phyloP scores from a whole-genome alignment of 35 echinoderm and acorn worm species.

The Lytechinus pictus region DNA sequence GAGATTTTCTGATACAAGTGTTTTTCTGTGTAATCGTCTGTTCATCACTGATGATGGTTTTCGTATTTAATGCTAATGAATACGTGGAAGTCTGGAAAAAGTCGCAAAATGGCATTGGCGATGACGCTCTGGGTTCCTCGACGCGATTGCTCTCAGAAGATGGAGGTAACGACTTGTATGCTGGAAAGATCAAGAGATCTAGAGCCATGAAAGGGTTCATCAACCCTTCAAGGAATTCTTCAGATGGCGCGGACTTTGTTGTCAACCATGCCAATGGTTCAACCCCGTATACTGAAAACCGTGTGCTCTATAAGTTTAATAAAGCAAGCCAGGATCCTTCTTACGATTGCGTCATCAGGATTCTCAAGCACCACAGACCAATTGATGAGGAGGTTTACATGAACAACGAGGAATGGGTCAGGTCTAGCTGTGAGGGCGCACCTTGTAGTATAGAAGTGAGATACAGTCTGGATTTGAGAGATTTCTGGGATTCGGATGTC shows the following conservation, averaged over 20 bases:
- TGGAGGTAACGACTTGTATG: not conserved
- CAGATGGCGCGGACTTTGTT: not conserved
- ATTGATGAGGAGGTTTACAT: conserved; percentile 47
- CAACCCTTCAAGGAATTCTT: not conserved
- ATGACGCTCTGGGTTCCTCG: not conserved
- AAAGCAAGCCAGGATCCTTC: conserved; percentile 25
- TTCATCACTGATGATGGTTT: not conserved
- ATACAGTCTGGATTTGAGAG: conserved; percentile 63
- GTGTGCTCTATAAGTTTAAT: conserved; percentile 33
- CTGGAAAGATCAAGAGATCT: not conserved
- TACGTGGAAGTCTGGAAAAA: not conserved
- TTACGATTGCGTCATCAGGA: conserved; percentile 50
- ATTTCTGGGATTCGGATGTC: conserved; percentile 49
- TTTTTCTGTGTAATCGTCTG: not conserved
- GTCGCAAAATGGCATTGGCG: too few species aligned
- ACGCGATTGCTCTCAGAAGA: not conserved
- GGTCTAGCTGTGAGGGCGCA: conserved; percentile 11
- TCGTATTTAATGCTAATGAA: conserved; percentile 16
- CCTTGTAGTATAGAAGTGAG: conserved; percentile 61
- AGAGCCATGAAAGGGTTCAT: not conserved
- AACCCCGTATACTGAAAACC: not conserved
- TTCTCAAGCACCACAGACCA: conserved; percentile 54
- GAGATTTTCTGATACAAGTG: too few species aligned
- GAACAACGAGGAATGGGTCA: conserved; percentile 44
- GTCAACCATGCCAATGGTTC: not conserved